Base-by-base conservation (phyloP, 1,140 invertebrate species). In the Magallana ariakensis region DNA sequence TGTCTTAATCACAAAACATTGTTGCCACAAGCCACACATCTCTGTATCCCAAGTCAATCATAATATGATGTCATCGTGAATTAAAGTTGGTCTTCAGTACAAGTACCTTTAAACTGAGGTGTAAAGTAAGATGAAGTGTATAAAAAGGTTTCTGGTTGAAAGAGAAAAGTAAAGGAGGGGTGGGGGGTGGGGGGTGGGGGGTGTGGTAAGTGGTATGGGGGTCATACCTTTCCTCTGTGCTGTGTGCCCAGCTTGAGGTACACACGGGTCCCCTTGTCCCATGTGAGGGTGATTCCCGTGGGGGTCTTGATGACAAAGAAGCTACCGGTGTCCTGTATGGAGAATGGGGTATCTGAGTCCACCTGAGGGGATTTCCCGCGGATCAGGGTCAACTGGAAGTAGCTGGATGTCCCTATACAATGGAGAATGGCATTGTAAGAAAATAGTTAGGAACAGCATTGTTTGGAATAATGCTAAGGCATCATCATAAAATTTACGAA, bases 231-330 rank as follows among this genome's bases (percentile, higher is more conserved):
- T 58, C 96, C 95, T 92, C 84, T 90, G 86, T 93, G 92, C 60
- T 92, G 84, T 16, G 91, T 92, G 95, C 91, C 97, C 96, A 62
- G 97, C 93, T 96, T 97, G 0, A 98, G 95, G 91, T 98, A 97
- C 0, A 98, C 96, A 85, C 97, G 95, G 0, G 97, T 97, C 11
- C 96, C 97, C 91, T 96, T 96, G 93, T 99, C 98, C 98, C 98
- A 98, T 91, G 97, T 97, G 0, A 98, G 90, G 57, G 96, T 96
- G 54, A 98, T 93, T 22, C 97, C 97, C 10, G 97, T 94, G 33
- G 97, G 96, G 0, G 96, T 96, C 89, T 98, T 97, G 2, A 97
- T 95, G 91, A 97, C 97, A 7, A 97, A 95, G 93, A 97, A 98
- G 0, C 97, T 94, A 0, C 97, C 97, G 26, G 96, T 95, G 89